Conservation (phyloP, 2,888 invertebrate genomes). For the Augiades crinisus region DNA sequence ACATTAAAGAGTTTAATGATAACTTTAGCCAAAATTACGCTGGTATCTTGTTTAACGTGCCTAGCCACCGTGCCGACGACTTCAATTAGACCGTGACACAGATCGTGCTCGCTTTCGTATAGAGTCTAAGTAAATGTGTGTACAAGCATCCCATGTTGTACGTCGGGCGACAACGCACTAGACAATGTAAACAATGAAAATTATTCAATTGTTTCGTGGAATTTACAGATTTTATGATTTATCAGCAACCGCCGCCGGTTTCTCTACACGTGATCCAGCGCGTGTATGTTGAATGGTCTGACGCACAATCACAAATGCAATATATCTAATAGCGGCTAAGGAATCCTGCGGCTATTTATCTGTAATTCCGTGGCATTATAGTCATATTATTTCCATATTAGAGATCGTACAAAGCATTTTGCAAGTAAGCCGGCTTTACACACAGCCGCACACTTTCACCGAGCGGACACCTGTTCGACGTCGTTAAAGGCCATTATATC, state of each 20-base stretch:
- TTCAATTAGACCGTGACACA: constrained; percentile 74
- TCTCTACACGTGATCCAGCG: constrained; percentile 6
- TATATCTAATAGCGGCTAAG: constrained; percentile 1
- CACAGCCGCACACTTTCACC: constrained; percentile 49
- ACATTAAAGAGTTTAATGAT: constrained; percentile 31
- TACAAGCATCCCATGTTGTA: constrained; percentile 14
- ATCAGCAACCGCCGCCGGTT: constrained; percentile 3
- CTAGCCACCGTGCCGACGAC: constrained; percentile 46
- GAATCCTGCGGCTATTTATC: constrained; percentile 17
- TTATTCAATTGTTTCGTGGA: not conserved
- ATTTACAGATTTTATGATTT: constrained; percentile 1
- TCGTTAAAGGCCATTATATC: constrained; percentile 56
- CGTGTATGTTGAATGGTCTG: constrained; percentile 11
- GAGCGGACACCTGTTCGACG: constrained; percentile 46
- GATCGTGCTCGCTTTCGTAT: constrained; percentile 66
- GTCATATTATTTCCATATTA: constrained; percentile 25
- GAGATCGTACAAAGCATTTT: constrained; percentile 29
- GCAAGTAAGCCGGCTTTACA: constrained; percentile 29
- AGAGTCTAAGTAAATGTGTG: constrained; percentile 34
- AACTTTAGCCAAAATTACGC: constrained; percentile 48
- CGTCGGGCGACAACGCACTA: constrained; percentile 18
- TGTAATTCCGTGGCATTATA: constrained; percentile 21
- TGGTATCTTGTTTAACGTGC: constrained; percentile 57
- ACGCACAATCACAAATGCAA: constrained; percentile 6
- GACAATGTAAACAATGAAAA: constrained; percentile 21